Evolutionary conservation across 2,113 vertebrate genomes (phyloP).

Genomic region (Eonycteris spelaea): DNA sequence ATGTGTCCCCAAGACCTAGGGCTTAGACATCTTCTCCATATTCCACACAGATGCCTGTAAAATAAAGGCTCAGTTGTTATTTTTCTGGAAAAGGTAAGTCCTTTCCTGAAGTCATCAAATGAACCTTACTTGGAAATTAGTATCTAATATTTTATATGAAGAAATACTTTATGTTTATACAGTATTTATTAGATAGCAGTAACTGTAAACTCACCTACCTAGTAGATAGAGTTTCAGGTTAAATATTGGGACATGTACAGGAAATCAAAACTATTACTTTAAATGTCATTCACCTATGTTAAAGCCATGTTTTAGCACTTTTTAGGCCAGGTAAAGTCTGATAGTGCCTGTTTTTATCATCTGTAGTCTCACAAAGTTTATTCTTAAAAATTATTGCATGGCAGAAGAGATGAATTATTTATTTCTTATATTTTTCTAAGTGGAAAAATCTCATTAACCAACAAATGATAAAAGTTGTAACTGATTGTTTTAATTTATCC

Average conservation of each 20-base stretch:
- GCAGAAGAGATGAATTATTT: constrained; percentile 52
- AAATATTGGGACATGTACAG: constrained; percentile 18
- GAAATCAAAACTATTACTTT: constrained; percentile 49
- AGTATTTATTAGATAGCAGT: constrained; percentile 67
- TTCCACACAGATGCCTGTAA: constrained; percentile 22
- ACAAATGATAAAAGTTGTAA: constrained; percentile 29
- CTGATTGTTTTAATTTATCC: constrained; percentile 32
- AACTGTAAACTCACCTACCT: constrained; percentile 49
- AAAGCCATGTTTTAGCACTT: constrained; percentile 66
- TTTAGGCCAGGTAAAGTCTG: constrained; percentile 29
- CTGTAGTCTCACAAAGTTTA: constrained; percentile 20
- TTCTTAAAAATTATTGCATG: constrained; percentile 46
- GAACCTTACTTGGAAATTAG: constrained; percentile 45
- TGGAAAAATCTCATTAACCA: constrained; percentile 41
- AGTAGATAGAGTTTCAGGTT: constrained; percentile 49
- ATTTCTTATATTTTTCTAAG: constrained; percentile 56
- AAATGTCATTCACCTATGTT: constrained; percentile 26
- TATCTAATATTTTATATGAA: constrained; percentile 62
- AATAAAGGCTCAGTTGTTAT: background rate
- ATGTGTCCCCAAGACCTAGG: background rate
- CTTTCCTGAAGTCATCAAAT: constrained; percentile 28
- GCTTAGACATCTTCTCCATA: constrained; percentile 4
- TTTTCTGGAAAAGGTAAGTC: constrained; percentile 43
- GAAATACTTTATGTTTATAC: constrained; percentile 56
- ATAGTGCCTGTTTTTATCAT: constrained; percentile 38